phyloP scores from a whole-genome alignment of 2,888 invertebrate species.

The Mythimna loreyi region DNA sequence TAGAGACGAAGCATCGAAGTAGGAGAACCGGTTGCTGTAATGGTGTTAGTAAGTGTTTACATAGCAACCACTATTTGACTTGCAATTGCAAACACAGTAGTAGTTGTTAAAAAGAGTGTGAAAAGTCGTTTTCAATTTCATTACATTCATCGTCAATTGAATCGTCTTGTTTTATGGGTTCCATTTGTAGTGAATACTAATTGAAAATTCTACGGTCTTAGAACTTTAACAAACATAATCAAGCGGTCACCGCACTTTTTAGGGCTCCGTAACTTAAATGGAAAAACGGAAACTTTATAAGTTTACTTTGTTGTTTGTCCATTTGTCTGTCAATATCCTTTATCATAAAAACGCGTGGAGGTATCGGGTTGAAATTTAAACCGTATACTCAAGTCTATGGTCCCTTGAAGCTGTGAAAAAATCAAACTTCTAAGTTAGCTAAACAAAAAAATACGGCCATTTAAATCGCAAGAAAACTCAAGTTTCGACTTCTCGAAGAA shows the following conservation, averaged over 20 bases:
- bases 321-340: no score
- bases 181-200: conserved; percentile 16
- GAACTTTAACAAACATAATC: conserved; percentile 20
- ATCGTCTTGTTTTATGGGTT: conserved; percentile 4
- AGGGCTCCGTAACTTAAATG: no score
- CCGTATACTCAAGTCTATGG: no score
- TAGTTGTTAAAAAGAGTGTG: conserved; percentile 9
- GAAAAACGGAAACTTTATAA: no score
- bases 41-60: conserved; percentile 29
- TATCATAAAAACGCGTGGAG: no score
- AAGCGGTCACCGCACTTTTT: conserved; percentile 12
- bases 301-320: no score
- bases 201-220: conserved; percentile 9
- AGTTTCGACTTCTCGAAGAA: no score
- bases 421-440: no score
- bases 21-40: conserved; percentile 47
- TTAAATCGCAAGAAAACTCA: no score
- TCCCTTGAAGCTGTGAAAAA: no score
- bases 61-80: conserved; percentile 31
- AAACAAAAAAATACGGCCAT: no score
- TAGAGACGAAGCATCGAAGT: conserved; percentile 3
- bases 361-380: no score
- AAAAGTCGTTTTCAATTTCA: conserved; percentile 17
- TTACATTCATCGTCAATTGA: neutral
- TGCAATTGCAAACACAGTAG: conserved; percentile 21